Conservation (phyloP, 2,113 vertebrate genomes). For the Panurus biarmicus region DNA sequence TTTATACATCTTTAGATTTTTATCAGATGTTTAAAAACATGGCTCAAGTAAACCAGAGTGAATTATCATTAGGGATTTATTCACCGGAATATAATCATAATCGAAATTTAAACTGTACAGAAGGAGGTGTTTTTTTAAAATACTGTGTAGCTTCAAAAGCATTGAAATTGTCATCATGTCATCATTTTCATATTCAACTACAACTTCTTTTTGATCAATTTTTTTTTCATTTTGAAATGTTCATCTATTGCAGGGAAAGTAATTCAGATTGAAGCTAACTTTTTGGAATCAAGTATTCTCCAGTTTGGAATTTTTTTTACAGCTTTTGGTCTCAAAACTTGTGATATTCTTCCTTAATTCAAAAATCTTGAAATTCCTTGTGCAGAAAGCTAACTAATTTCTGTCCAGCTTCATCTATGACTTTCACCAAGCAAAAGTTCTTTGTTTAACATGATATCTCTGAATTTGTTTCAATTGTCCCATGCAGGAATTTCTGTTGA, state of each 20-base stretch:
- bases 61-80: not conserved
- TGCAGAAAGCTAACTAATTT: not conserved
- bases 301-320: not conserved
- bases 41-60: not conserved
- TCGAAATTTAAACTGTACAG: not conserved
- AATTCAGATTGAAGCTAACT: not conserved
- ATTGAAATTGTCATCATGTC: not conserved
- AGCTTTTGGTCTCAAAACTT: not conserved
- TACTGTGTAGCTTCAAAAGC: not conserved
- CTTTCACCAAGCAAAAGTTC: not conserved
- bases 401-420: not conserved
- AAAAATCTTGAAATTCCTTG: not conserved
- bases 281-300: not conserved
- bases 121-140: not conserved
- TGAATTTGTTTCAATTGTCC: not conserved
- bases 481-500: not conserved
- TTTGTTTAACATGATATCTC: not conserved
- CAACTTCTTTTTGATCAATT: not conserved
- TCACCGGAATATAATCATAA: not conserved
- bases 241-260: not conserved
- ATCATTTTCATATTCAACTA: not conserved
- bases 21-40: not conserved
- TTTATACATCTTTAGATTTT: not conserved
- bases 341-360: not conserved
- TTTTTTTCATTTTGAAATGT: not conserved